A percentile compares a stretch with the other conserved stretches of the same genome.
Evolutionary conservation across 1,140 invertebrate species (phyloP).

Genomic region (Lethocerus indicus): DNA sequence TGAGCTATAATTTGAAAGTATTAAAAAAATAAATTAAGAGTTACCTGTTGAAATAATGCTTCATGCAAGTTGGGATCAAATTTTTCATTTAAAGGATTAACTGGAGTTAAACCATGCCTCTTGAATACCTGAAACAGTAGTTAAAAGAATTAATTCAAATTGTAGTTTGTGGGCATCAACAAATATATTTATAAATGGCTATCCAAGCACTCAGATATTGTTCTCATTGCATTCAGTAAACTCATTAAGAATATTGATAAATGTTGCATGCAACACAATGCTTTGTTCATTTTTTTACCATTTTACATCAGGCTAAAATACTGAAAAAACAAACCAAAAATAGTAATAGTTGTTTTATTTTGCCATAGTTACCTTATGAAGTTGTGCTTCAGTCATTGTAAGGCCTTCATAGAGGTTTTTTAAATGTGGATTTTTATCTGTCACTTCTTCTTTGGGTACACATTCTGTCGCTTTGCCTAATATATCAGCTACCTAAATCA

Average conservation of each 20-base stretch:
- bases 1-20: too few relatives aligned
- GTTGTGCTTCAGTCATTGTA: slow-evolving; percentile 72
- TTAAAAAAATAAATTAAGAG: slow-evolving; percentile 3
- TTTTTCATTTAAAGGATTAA: slow-evolving; percentile 81
- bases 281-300: not conserved
- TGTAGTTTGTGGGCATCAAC: too few relatives aligned
- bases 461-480: slow-evolving; percentile 74
- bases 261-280: too few relatives aligned
- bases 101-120: slow-evolving; percentile 67
- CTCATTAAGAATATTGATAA: too few relatives aligned
- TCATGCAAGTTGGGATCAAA: slow-evolving; percentile 96
- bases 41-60: slow-evolving; percentile 82
- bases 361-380: slow-evolving; percentile 47
- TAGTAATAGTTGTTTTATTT: too few relatives aligned
- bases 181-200: too few relatives aligned
- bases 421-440: slow-evolving; percentile 59
- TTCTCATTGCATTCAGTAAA: too few relatives aligned
- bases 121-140: slow-evolving; percentile 52
- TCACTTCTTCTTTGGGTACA: slow-evolving; percentile 67
- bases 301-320: not conserved
- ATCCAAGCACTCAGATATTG: too few relatives aligned
- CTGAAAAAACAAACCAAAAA: not conserved
- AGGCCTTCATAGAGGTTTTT: slow-evolving; percentile 84
- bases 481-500: slow-evolving; percentile 64
- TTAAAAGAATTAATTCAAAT: too few relatives aligned